phyloP scores from a whole-genome alignment of 2,113 vertebrate genomes.

The Papio anubis region DNA sequence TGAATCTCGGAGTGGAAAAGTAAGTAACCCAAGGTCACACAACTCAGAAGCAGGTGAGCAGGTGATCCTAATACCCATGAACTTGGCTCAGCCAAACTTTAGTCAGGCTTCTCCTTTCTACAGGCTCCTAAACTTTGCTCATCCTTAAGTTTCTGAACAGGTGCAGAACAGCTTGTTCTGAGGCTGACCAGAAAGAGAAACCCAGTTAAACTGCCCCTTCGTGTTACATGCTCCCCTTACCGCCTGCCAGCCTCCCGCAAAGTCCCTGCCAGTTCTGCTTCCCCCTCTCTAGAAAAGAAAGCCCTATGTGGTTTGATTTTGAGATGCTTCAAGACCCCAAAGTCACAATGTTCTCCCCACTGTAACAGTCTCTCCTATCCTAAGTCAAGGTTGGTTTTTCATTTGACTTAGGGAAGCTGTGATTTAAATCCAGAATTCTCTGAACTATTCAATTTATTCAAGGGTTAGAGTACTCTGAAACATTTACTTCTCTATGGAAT shows the following conservation, averaged over 20 bases:
- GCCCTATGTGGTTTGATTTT: neutral
- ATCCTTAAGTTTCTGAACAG: neutral
- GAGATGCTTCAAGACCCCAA: neutral
- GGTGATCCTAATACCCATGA: neutral
- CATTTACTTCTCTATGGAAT: neutral
- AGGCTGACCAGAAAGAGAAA: too few relatives aligned
- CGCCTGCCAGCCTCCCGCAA: neutral
- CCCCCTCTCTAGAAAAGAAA: neutral
- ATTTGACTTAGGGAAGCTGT: neutral
- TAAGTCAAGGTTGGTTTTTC: neutral
- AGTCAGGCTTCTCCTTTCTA: neutral
- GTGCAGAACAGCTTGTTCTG: neutral
- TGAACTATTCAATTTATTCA: neutral
- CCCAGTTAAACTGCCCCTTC: neutral
- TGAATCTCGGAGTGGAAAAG: neutral
- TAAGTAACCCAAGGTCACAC: neutral
- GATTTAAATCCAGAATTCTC: slow-evolving; percentile 1
- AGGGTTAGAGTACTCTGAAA: neutral
- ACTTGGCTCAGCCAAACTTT: neutral
- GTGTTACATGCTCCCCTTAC: neutral
- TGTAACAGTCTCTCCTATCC: neutral
- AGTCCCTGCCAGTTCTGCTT: neutral
- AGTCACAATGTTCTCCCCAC: neutral
- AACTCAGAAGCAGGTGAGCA: neutral
- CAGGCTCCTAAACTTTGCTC: neutral